Conservation (phyloP, 2,888 invertebrate genomes). For the Himalopsyche kuldschensis region DNA sequence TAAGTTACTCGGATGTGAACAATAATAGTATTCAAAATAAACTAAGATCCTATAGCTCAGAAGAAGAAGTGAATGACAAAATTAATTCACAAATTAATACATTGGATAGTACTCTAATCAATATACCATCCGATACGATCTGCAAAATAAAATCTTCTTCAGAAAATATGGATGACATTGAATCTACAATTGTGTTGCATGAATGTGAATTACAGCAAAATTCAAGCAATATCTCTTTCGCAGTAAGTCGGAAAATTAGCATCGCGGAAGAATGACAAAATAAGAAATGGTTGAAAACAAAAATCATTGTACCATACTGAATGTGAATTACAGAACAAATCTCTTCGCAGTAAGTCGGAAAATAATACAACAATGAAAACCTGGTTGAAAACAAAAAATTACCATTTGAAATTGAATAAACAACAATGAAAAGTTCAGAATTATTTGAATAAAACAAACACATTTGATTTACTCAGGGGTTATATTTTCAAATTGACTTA, state of each 20-base stretch:
- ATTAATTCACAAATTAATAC: not conserved
- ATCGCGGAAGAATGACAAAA: too few species aligned
- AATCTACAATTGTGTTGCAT: not conserved
- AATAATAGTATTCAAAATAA: not conserved
- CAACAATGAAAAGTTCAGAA: too few species aligned
- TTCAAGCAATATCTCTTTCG: not conserved
- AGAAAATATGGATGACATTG: not conserved
- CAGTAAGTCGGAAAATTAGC: not conserved
- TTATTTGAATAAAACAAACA: not conserved
- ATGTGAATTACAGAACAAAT: too few species aligned
- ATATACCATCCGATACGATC: not conserved
- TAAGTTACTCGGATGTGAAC: not conserved
- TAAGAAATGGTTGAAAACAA: too few species aligned
- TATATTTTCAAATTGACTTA: not conserved
- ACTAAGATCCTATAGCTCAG: not conserved
- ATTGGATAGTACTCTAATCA: not conserved
- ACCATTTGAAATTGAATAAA: too few species aligned
- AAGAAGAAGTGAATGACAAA: not conserved
- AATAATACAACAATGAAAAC: too few species aligned
- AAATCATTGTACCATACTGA: too few species aligned
- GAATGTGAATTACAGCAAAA: not conserved
- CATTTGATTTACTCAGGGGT: not conserved
- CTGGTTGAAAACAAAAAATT: too few species aligned
- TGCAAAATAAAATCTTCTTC: not conserved
- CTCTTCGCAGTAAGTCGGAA: too few species aligned